These are phyloP conservation scores for Poecilia velifera DNA, from an alignment of 2,797 vertebrate species.

Conservation along the genomic window DNA sequence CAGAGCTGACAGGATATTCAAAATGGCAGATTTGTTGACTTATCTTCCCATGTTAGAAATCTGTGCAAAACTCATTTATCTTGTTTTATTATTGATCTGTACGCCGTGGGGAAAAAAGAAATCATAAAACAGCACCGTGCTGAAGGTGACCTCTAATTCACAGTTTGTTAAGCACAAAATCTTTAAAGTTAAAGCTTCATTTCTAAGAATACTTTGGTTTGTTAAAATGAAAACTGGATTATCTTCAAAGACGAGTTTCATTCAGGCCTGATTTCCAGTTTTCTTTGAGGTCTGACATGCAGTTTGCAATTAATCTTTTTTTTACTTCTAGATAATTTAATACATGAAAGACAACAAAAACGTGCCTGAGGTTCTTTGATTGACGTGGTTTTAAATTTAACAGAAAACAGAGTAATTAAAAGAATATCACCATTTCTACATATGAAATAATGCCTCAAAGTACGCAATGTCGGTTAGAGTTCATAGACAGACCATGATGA, in stretches of 20 bases:
- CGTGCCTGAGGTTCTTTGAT: neutral
- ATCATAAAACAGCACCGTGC: neutral
- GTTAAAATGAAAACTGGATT: neutral
- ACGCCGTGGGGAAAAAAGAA: neutral
- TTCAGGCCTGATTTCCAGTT: neutral
- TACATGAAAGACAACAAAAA: neutral
- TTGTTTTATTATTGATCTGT: neutral
- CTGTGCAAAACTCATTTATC: neutral
- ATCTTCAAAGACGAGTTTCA: neutral
- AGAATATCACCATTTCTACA: neutral
- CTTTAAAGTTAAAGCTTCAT: neutral
- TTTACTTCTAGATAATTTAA: neutral
- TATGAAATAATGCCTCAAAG: neutral
- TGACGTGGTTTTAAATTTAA: neutral
- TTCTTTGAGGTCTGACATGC: neutral
- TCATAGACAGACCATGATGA: neutral
- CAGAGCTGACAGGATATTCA: neutral
- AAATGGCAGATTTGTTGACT: neutral
- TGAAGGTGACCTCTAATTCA: neutral
- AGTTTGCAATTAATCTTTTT: neutral
- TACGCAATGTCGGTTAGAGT: neutral
- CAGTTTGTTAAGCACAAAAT: neutral
- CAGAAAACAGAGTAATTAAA: neutral
- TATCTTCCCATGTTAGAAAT: neutral
- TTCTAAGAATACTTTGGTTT: neutral